Evolutionary conservation across 2,113 vertebrate genomes (phyloP).

Genomic region (Willisornis vidua): DNA sequence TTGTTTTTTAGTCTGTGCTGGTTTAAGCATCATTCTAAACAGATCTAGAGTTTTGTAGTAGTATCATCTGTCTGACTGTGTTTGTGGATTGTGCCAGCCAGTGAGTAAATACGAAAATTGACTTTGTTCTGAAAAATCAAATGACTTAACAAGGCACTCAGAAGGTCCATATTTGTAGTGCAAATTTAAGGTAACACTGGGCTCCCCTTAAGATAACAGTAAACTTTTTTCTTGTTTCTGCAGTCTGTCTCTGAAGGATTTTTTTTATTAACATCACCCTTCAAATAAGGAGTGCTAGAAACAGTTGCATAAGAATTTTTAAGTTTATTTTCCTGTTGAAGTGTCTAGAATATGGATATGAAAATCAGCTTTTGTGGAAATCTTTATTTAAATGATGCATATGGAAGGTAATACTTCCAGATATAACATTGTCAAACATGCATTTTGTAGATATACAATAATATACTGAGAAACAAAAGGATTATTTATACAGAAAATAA

Average conservation of each 20-base stretch:
- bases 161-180: neutral
- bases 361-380: neutral
- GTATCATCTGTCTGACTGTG: neutral
- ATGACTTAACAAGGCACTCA: neutral
- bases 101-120: neutral
- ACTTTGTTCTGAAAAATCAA: neutral
- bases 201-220: neutral
- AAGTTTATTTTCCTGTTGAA: neutral
- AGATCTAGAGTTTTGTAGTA: neutral
- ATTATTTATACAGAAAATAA: neutral
- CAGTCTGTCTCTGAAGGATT: neutral
- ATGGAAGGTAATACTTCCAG: neutral
- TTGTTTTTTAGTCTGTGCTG: neutral
- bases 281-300: neutral
- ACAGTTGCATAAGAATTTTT: neutral
- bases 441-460: neutral
- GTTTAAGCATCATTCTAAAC: neutral
- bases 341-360: neutral
- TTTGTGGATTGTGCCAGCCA: neutral
- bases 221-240: neutral
- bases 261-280: neutral
- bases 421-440: neutral
- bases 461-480: neutral
- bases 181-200: neutral
- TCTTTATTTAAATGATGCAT: neutral